phyloP scores from a whole-genome alignment of 2,113 vertebrate genomes.

The Dryoscopus gambensis region DNA sequence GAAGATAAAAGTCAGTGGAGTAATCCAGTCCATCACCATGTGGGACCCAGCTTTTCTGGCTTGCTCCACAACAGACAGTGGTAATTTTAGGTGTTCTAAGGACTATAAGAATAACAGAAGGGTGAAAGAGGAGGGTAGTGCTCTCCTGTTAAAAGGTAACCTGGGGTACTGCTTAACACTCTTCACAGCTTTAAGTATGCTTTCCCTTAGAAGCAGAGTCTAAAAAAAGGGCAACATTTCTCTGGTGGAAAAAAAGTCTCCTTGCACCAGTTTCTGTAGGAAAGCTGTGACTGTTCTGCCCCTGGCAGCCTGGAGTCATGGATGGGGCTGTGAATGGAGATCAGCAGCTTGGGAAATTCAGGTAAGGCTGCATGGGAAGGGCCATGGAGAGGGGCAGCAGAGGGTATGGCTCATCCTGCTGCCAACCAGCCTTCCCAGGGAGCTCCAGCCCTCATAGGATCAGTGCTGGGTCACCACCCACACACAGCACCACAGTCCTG shows the following conservation, averaged over 20 bases:
- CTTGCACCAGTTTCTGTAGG: background rate
- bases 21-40: constrained; percentile 42
- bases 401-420: background rate
- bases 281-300: background rate
- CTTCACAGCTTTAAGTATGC: background rate
- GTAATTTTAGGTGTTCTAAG: background rate
- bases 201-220: background rate
- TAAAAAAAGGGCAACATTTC: background rate
- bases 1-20: constrained; percentile 59
- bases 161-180: background rate
- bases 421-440: fast-evolving
- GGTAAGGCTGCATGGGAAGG: fast-evolving
- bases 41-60: background rate
- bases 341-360: background rate
- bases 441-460: background rate
- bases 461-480: background rate
- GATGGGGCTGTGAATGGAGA: background rate
- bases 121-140: background rate
- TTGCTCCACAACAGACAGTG: background rate
- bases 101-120: background rate
- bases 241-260: background rate
- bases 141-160: background rate
- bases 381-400: background rate
- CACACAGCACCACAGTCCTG: background rate
- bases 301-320: background rate